These are phyloP conservation scores for Metopia argyrocephala DNA, from an alignment of 2,888 invertebrate species.

Conservation along the genomic window DNA sequence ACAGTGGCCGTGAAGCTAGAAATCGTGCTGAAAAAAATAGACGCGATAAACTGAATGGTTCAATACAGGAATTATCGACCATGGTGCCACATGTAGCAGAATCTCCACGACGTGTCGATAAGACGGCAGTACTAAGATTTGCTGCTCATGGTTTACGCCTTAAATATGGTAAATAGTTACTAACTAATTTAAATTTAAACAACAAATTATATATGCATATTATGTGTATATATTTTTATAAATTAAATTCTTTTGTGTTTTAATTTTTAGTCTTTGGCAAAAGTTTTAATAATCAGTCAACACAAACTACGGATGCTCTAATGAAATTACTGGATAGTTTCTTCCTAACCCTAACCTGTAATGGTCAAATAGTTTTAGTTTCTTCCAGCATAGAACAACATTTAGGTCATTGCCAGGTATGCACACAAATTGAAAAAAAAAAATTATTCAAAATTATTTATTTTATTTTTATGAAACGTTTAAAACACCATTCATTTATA, in stretches of 20 bases:
- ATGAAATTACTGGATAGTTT: conserved; percentile 88
- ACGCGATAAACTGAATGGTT: conserved; percentile 91
- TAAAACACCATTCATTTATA: neutral
- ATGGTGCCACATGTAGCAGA: conserved; percentile 91
- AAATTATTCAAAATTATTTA: neutral
- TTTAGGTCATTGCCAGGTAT: conserved; percentile 90
- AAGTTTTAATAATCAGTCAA: conserved; percentile 79
- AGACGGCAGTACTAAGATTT: conserved; percentile 92
- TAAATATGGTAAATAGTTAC: conserved; percentile 81
- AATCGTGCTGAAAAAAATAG: conserved; percentile 95
- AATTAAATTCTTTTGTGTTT: conserved; percentile 9
- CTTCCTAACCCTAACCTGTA: conserved; percentile 87
- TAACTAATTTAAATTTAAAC: neutral
- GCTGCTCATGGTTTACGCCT: conserved; percentile 91
- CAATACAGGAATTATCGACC: conserved; percentile 89
- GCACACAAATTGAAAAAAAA: neutral
- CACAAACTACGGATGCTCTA: conserved; percentile 81
- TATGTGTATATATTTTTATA: neutral
- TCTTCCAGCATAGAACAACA: conserved; percentile 91
- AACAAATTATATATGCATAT: no score
- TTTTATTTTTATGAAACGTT: neutral
- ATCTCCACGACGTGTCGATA: conserved; percentile 91
- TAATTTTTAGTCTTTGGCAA: conserved; percentile 80
- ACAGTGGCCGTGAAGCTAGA: conserved; percentile 88
- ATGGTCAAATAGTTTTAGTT: conserved; percentile 90